phyloP scores from a whole-genome alignment of 2,888 invertebrate genomes.

The Heliconius aoede region DNA sequence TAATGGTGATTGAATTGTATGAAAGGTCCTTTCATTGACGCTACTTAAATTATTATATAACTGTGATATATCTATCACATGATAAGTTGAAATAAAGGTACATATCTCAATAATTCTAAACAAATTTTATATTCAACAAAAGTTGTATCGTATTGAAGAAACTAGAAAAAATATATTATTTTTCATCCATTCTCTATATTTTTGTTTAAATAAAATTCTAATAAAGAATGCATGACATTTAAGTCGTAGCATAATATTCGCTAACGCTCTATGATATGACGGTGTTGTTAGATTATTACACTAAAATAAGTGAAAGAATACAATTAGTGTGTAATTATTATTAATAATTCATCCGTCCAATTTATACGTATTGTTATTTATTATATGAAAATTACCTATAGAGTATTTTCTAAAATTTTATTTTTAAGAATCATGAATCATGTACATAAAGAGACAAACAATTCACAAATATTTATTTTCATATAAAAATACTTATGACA shows the following conservation, averaged over 20 bases:
- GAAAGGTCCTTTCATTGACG: slow-evolving; percentile 20
- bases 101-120: neutral
- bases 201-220: too few species aligned
- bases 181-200: too few species aligned
- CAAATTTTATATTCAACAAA: too few species aligned
- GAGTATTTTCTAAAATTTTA: slow-evolving; percentile 46
- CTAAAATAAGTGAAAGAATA: slow-evolving; percentile 37
- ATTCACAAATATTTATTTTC: slow-evolving; percentile 24
- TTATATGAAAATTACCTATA: slow-evolving; percentile 61
- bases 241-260: neutral
- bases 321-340: slow-evolving; percentile 41
- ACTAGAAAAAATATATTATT: neutral
- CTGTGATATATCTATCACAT: slow-evolving; percentile 12
- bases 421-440: slow-evolving; percentile 28
- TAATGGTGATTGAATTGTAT: slow-evolving; percentile 37
- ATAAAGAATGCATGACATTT: neutral
- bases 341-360: slow-evolving; percentile 72
- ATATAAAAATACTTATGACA: slow-evolving; percentile 29
- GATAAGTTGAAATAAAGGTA: neutral
- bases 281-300: slow-evolving; percentile 12
- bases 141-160: neutral
- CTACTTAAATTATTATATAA: slow-evolving; percentile 28
- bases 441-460: neutral
- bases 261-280: neutral
- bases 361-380: slow-evolving; percentile 78